A percentile compares a stretch with the other conserved stretches of the same genome.
These are phyloP conservation scores for Trachymyrmex septentrionalis DNA, from an alignment of 1,140 invertebrate genomes.

Conservation along the genomic window DNA sequence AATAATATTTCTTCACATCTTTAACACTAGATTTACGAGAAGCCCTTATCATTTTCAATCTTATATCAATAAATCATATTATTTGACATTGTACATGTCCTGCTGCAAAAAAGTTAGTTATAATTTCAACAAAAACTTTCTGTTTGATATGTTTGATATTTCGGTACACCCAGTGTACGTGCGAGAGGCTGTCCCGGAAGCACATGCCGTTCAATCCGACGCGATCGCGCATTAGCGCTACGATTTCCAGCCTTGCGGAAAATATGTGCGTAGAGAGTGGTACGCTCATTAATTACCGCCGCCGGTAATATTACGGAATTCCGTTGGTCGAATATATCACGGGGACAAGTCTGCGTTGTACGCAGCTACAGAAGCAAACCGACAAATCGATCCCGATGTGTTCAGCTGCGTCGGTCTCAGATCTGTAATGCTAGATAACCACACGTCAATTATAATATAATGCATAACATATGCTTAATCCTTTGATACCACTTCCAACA, in stretches of 20 bases:
- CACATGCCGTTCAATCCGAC: conserved; percentile 51
- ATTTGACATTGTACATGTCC: neutral
- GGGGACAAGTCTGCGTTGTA: neutral
- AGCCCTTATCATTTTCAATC: neutral
- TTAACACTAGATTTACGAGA: neutral
- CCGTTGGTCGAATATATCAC: conserved; percentile 67
- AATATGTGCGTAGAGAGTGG: conserved; percentile 66
- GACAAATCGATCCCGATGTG: conserved; percentile 45
- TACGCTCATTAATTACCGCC: conserved; percentile 69
- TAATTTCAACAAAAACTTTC: neutral
- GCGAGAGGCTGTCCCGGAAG: conserved; percentile 21
- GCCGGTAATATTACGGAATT: conserved; percentile 68
- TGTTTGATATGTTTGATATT: neutral
- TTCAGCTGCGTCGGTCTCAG: conserved; percentile 18
- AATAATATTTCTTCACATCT: neutral
- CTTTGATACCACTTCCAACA: no score
- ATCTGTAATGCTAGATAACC: neutral
- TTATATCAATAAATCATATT: neutral
- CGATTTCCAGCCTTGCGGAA: conserved; percentile 67
- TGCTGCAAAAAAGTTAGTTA: neutral
- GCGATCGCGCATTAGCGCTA: conserved; percentile 61
- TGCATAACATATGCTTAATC: neutral
- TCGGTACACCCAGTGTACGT: neutral
- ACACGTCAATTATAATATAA: neutral
- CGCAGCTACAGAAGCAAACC: neutral